Base-by-base conservation (phyloP, 2,888 invertebrate species). In the Neria commutata region DNA sequence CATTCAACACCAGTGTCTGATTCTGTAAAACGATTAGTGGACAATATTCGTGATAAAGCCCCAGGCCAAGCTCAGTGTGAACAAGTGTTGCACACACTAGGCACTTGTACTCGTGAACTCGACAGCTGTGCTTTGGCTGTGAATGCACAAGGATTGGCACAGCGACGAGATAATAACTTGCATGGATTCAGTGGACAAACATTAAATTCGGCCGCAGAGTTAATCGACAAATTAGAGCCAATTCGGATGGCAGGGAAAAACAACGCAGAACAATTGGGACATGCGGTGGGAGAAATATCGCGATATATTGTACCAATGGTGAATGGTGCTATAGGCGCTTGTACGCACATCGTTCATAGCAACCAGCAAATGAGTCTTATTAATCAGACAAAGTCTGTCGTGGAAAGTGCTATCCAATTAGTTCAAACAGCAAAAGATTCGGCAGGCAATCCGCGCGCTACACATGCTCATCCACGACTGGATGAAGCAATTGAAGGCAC, bases 1-100 rank as follows among this genome's bases (percentile, higher is more conserved):
- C 95, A 97, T 84, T 96, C 96, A 77, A 97, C 95, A 80, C 91
- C 89, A 52, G 97, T 99, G 1, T 97, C 97, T 1, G 98, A 98
- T 79, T 93, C 95, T 25, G 98, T 99, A 76, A 98, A 98, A 83
- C 88, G 89, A 11, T 86, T 99, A 3, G 96, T 98, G 3, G 89
- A 94, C 14, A 93, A 94, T 64, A 95, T 98, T 70, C 89, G 92
- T 54, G 97, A 97, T 76, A 94, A 94, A 72, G 96, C 98, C 0
- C 98, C 98, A 0, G 98, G 98, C 0, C 97, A 98, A 80, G 88
- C 90, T 3, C 98, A 99, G 80, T 96, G 98, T 79, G 91, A 93
- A 47, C 85, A 86, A 0, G 94, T 93, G 0, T 86, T 95, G 37
- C 91, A 93, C 33, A 88, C 89, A 1, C 83, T 98, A 8, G 88